phyloP scores from a whole-genome alignment of 2,888 invertebrate genomes.

The Tromatobia lineatoria region DNA sequence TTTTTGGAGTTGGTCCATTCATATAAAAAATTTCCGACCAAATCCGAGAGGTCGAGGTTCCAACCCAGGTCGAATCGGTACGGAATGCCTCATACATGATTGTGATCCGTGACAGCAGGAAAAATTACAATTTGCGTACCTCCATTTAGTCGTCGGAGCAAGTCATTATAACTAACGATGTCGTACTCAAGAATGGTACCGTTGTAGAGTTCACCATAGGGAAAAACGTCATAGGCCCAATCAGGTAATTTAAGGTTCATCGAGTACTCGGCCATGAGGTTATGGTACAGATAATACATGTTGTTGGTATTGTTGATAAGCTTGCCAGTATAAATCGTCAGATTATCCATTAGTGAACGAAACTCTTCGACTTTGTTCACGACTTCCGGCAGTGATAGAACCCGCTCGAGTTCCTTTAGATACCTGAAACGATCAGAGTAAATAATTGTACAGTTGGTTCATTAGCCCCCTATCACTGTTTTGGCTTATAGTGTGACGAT shows the following conservation, averaged over 20 bases:
- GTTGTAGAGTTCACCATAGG: constrained; percentile 86
- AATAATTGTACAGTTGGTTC: background rate
- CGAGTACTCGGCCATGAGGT: constrained; percentile 85
- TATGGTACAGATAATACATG: constrained; percentile 75
- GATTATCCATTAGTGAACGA: constrained; percentile 67
- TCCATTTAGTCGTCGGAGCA: constrained; percentile 86
- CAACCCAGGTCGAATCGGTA: too few relatives aligned
- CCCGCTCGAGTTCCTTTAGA: constrained; percentile 70
- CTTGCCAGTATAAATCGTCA: constrained; percentile 74
- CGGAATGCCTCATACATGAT: too few relatives aligned
- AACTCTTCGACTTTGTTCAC: constrained; percentile 62
- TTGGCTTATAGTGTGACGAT: background rate
- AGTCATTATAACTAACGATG: constrained; percentile 86
- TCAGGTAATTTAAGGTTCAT: constrained; percentile 87
- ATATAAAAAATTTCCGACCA: too few relatives aligned
- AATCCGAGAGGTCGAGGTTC: too few relatives aligned
- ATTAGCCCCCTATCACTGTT: background rate
- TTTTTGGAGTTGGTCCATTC: too few relatives aligned
- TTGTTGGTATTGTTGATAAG: constrained; percentile 67
- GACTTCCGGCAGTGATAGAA: constrained; percentile 66
- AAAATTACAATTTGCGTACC: constrained; percentile 80
- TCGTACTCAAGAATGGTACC: constrained; percentile 87
- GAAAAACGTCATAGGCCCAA: constrained; percentile 87
- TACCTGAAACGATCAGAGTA: constrained; percentile 70
- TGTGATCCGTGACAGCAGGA: background rate